Percentiles rank a stretch among this genome's conserved stretches.
Conservation (phyloP, 2,113 vertebrate species). For the Chionis minor region DNA sequence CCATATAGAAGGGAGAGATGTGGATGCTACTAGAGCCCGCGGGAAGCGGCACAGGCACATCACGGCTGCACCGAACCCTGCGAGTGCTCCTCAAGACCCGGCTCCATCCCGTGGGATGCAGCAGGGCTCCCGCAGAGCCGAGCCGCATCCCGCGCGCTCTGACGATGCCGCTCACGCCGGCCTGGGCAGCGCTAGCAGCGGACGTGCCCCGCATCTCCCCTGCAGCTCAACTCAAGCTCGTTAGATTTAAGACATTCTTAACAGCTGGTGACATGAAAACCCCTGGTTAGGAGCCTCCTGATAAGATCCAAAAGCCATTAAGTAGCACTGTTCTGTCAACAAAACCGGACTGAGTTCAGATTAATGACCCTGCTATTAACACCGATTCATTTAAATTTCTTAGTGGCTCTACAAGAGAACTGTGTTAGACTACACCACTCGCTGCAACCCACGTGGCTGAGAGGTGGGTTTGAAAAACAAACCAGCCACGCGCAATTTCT, state of each 20-base stretch:
- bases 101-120: neutral
- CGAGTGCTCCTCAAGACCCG: rapidly evolving
- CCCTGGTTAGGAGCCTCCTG: neutral
- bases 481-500: neutral
- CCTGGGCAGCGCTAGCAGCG: rapidly evolving
- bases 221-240: rapidly evolving
- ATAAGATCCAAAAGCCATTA: neutral
- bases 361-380: neutral
- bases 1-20: neutral
- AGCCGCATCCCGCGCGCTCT: neutral
- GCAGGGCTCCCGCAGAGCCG: too few species aligned
- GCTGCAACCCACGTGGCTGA: neutral
- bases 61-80: neutral
- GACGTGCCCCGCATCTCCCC: neutral
- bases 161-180: neutral
- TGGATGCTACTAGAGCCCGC: rapidly evolving
- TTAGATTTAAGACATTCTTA: neutral
- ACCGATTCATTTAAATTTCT: rapidly evolving
- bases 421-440: rapidly evolving
- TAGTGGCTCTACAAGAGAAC: neutral
- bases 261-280: neutral
- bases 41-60: neutral
- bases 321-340: neutral
- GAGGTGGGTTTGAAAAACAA: neutral
- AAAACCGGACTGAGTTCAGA: neutral